Conservation (phyloP, 2,797 vertebrate species). For the Gadopsis bispinosus region DNA sequence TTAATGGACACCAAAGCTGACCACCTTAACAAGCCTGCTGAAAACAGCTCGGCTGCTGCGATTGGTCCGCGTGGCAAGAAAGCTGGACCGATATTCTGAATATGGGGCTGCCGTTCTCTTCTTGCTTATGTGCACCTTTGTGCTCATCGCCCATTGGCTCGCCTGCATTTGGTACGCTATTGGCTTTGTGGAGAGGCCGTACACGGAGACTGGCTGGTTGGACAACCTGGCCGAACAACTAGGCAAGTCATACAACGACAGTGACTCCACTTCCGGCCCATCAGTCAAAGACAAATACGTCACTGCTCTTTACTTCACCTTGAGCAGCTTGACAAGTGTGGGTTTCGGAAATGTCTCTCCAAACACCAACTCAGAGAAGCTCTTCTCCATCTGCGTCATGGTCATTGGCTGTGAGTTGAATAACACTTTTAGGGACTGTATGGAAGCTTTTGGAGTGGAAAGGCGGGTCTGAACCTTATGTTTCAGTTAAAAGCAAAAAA, state of each 20-base stretch:
- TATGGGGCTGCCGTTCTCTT: conserved; percentile 95
- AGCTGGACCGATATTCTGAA: conserved; percentile 96
- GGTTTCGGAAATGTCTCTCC: conserved; percentile 97
- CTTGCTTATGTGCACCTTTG: conserved; percentile 98
- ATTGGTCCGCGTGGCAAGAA: conserved; percentile 95
- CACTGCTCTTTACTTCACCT: conserved; percentile 97
- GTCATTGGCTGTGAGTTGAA: conserved; percentile 96
- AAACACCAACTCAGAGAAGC: conserved; percentile 99
- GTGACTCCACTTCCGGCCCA: conserved; percentile 89
- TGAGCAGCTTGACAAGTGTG: conserved; percentile 98
- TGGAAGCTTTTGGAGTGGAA: not conserved
- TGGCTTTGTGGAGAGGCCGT: conserved; percentile 95
- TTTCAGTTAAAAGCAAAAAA: too few relatives aligned
- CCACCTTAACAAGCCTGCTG: conserved; percentile 93
- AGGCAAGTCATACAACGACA: conserved; percentile 94
- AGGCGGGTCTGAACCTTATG: not conserved
- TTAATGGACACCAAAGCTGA: conserved; percentile 82
- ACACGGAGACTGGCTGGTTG: conserved; percentile 97
- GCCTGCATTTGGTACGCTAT: conserved; percentile 99
- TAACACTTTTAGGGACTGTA: not conserved
- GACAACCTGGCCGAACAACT: conserved; percentile 96
- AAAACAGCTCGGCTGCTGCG: conserved; percentile 95
- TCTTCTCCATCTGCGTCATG: conserved; percentile 99
- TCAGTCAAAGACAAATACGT: conserved; percentile 98
- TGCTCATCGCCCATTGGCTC: conserved; percentile 97